Evolutionary conservation across 1,140 invertebrate species (phyloP).

Genomic region (Anagrus nilaparvatae): DNA sequence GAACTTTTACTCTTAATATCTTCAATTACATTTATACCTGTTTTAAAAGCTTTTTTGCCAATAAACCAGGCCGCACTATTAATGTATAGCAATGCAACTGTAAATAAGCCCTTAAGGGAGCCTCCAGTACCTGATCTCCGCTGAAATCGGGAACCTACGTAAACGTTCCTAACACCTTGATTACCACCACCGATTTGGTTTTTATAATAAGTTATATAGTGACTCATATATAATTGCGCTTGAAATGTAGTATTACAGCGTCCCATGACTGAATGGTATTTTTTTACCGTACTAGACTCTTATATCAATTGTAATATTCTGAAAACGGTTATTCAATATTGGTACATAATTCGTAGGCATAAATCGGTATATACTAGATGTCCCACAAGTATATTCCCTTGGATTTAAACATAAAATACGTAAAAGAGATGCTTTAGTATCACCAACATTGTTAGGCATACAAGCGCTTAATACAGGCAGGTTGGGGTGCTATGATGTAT

Average conservation of each 20-base stretch:
- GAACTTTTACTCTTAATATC: neutral
- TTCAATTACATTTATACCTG: conserved; percentile 15
- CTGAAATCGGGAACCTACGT: conserved; percentile 10
- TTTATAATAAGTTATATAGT: conserved; percentile 7
- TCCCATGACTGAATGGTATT: conserved; percentile 19
- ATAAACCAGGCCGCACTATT: no score
- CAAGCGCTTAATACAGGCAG: conserved; percentile 12
- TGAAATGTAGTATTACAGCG: conserved; percentile 18
- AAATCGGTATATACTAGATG: conserved; percentile 10
- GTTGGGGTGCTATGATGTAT: conserved; percentile 1
- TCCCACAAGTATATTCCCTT: conserved; percentile 9
- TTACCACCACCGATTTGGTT: conserved; percentile 5
- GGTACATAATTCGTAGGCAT: conserved; percentile 9
- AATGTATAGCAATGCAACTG: no score
- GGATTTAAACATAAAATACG: conserved; percentile 9
- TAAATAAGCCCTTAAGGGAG: no score
- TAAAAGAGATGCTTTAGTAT: conserved; percentile 18
- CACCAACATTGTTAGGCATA: conserved; percentile 15
- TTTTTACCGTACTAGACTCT: conserved; percentile 10
- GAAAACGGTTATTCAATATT: conserved; percentile 10
- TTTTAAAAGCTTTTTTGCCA: neutral
- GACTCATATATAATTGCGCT: neutral
- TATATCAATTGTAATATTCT: conserved; percentile 16
- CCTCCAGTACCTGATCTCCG: no score
- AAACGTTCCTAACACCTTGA: conserved; percentile 9